Percentiles rank a stretch among this genome's conserved stretches.
Evolutionary conservation across 2,888 invertebrate species (phyloP).

Genomic region (Hirtodrosophila confusa): DNA sequence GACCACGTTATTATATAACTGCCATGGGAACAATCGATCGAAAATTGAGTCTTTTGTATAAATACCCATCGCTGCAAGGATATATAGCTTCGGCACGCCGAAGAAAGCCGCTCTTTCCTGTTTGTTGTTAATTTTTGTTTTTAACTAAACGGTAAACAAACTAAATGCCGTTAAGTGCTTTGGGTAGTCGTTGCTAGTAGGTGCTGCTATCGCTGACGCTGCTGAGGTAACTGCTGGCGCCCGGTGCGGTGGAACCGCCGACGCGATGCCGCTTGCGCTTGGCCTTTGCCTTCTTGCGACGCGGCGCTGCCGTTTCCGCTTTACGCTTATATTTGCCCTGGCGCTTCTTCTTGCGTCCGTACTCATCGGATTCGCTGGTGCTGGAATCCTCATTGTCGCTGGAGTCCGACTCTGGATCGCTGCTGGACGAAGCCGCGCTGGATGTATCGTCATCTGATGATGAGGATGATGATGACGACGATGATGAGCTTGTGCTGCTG

Average conservation of each 20-base stretch:
- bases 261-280: constrained; percentile 79
- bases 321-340: constrained; percentile 82
- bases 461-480: constrained; percentile 30
- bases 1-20: too few relatives aligned
- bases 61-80: too few relatives aligned
- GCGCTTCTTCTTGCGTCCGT: constrained; percentile 80
- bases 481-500: constrained; percentile 40
- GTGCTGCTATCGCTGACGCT: constrained; percentile 78
- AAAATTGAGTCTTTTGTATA: too few relatives aligned
- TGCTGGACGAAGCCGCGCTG: constrained; percentile 31
- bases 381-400: constrained; percentile 83
- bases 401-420: constrained; percentile 76
- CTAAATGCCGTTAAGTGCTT: constrained; percentile 52
- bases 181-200: constrained; percentile 56
- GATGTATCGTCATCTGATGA: constrained; percentile 31
- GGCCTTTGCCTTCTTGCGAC: constrained; percentile 80
- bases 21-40: too few relatives aligned
- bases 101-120: background rate
- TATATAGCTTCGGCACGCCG: too few relatives aligned
- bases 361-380: constrained; percentile 80
- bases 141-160: constrained; percentile 36
- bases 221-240: constrained; percentile 72
- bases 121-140: constrained; percentile 7
- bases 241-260: constrained; percentile 65
- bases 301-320: constrained; percentile 68